Base-by-base conservation (phyloP, 2,113 vertebrate genomes). In the Brevimyrus niger region DNA sequence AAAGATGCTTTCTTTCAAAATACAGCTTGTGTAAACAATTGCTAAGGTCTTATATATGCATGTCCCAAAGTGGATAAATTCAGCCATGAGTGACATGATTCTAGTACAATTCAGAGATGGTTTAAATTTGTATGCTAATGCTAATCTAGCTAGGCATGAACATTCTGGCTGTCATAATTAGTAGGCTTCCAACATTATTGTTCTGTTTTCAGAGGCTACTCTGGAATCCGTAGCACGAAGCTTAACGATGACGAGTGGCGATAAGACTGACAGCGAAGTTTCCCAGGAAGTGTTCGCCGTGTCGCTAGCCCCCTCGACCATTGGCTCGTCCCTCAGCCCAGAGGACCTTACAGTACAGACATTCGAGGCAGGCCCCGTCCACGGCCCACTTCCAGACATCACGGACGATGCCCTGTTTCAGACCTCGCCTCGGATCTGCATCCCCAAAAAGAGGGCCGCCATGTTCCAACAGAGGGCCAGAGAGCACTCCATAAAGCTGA, bases 371-470 rank as follows among this genome's bases (percentile, higher is more conserved):
- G 11, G 21, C 27, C 19, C 69, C 23, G 3, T 46, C 7, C 61
- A 69, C 27, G 21, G 15, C 47, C 11, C 50, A 0, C 86, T 82
- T 15, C 86, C 88, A 0, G 46, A 92, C 90, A 55, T 93, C 0
- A 86, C 94, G 0, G 93, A 95, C n/a, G 95, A 95, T 10, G 90
- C 90, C 0, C 92, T 96, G 4, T 44, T 93, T 47, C 89, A 95
- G 17, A 89, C 89, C 7, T 89, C 94, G 51, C 92, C 94, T 21
- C 58, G 84, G 2, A 86, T 91, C 76, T 90, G 44, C 0, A 50
- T 90, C 2, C 96, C 95, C 0, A 95, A 93, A 91, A 96, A 92
- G 88, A 42, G 91, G 91, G 91, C 89, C 50, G 0, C 11, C 0
- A 27, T 48, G 7, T 23, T 55, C 50, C 44, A 91, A 38, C 90